A percentile compares a stretch with the other conserved stretches of the same genome.
Evolutionary conservation across 2,113 vertebrate genomes (phyloP).

Genomic region (Sceloporus tristichus): DNA sequence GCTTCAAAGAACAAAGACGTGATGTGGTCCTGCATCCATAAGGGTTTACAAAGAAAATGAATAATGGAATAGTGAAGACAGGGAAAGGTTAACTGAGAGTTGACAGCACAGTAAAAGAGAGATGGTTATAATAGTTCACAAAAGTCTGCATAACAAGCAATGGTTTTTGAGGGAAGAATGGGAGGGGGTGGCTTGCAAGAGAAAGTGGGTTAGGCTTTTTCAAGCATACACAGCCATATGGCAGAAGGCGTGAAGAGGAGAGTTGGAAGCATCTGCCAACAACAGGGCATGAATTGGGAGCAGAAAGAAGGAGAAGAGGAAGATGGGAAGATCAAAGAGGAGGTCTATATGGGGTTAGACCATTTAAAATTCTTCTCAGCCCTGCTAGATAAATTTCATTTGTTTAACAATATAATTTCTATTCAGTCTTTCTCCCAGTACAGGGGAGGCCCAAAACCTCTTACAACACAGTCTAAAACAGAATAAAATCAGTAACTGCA

Average conservation of each 20-base stretch:
- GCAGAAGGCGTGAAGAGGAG: constrained; percentile 3
- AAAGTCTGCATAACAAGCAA: constrained; percentile 2
- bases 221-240: constrained; percentile 4
- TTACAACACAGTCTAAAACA: no score
- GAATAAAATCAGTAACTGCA: not conserved
- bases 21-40: not conserved
- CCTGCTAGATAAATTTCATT: not conserved
- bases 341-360: not conserved
- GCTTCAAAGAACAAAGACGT: not conserved
- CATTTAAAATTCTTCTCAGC: not conserved
- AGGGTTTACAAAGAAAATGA: not conserved
- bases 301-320: not conserved
- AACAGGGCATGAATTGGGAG: constrained; percentile 5
- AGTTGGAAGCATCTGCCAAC: constrained; percentile 8
- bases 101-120: not conserved
- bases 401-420: no score
- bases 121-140: not conserved
- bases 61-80: not conserved
- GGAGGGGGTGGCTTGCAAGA: not conserved
- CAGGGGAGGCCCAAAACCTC: no score
- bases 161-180: not conserved
- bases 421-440: no score
- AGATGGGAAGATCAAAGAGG: not conserved
- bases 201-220: constrained; percentile 10
- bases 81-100: not conserved